Conservation (phyloP, 2,888 invertebrate species). For the Stenoptilia bipunctidactyla region DNA sequence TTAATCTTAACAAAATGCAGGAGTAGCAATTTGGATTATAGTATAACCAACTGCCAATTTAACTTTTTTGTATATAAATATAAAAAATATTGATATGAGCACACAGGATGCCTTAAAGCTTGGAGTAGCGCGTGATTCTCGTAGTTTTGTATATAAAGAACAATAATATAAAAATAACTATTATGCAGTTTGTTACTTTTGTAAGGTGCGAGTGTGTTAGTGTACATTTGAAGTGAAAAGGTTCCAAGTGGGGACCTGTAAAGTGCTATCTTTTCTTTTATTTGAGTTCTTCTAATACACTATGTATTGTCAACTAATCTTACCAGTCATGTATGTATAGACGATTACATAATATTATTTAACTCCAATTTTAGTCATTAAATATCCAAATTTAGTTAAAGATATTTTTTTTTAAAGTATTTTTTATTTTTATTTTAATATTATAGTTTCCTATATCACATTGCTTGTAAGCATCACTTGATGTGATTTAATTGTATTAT, state of each 20-base stretch:
- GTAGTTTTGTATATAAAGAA: conserved; percentile 60
- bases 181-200: conserved; percentile 61
- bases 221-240: conserved; percentile 39
- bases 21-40: conserved; percentile 40
- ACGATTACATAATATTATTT: conserved; percentile 61
- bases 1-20: conserved; percentile 44
- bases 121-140: conserved; percentile 24
- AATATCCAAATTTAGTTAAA: conserved; percentile 71
- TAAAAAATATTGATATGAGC: conserved; percentile 41
- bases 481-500: conserved; percentile 48
- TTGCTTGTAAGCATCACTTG: conserved; percentile 54
- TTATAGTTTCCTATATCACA: conserved; percentile 38
- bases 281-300: conserved; percentile 60
- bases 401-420: conserved; percentile 49
- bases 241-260: conserved; percentile 28
- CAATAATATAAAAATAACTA: conserved; percentile 53
- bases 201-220: conserved; percentile 56
- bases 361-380: conserved; percentile 66
- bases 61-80: conserved; percentile 56
- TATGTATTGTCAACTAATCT: conserved; percentile 63
- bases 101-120: conserved; percentile 47
- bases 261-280: conserved; percentile 58
- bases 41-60: conserved; percentile 47
- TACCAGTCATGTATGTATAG: conserved; percentile 70
- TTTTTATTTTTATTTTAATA: conserved; percentile 43